These are phyloP conservation scores for Thera obeliscata DNA, from an alignment of 2,888 invertebrate genomes.

Conservation along the genomic window DNA sequence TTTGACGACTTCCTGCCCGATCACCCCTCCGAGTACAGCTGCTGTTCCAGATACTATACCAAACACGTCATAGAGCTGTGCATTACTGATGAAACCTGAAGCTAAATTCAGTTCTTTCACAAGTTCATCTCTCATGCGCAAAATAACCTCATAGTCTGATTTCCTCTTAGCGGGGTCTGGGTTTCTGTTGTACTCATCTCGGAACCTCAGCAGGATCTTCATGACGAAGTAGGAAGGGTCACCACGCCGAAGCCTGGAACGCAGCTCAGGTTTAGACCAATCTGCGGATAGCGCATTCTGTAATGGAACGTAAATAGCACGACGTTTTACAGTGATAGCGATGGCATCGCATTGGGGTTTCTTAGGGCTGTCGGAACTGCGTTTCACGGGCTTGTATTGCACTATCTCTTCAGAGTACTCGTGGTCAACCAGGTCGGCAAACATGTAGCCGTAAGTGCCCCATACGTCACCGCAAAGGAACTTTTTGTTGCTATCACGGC, in stretches of 20 bases:
- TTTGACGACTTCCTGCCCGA: slow-evolving; percentile 98
- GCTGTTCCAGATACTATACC: slow-evolving; percentile 93
- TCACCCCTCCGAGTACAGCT: slow-evolving; percentile 96
- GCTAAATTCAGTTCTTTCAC: slow-evolving; percentile 81
- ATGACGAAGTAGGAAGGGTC: slow-evolving; percentile 90
- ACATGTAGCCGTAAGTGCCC: slow-evolving; percentile 96
- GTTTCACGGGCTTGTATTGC: slow-evolving; percentile 79
- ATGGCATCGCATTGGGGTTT: slow-evolving; percentile 76
- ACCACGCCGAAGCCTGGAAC: slow-evolving; percentile 86
- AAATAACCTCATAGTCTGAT: slow-evolving; percentile 86
- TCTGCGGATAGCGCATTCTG: slow-evolving; percentile 88
- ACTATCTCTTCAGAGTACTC: slow-evolving; percentile 83
- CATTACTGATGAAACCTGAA: slow-evolving; percentile 75
- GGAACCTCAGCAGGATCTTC: slow-evolving; percentile 90
- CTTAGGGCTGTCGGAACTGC: slow-evolving; percentile 85
- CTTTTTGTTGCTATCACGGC: slow-evolving; percentile 89
- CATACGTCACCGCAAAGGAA: slow-evolving; percentile 96
- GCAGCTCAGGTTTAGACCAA: slow-evolving; percentile 83
- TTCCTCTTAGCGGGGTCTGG: slow-evolving; percentile 87
- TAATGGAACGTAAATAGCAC: slow-evolving; percentile 87
- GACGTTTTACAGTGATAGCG: slow-evolving; percentile 86
- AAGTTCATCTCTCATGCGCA: slow-evolving; percentile 86
- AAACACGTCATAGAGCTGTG: slow-evolving; percentile 86
- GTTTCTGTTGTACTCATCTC: slow-evolving; percentile 88
- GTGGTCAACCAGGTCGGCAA: slow-evolving; percentile 94